phyloP scores from a whole-genome alignment of 2,113 vertebrate species.

The Meriones unguiculatus region DNA sequence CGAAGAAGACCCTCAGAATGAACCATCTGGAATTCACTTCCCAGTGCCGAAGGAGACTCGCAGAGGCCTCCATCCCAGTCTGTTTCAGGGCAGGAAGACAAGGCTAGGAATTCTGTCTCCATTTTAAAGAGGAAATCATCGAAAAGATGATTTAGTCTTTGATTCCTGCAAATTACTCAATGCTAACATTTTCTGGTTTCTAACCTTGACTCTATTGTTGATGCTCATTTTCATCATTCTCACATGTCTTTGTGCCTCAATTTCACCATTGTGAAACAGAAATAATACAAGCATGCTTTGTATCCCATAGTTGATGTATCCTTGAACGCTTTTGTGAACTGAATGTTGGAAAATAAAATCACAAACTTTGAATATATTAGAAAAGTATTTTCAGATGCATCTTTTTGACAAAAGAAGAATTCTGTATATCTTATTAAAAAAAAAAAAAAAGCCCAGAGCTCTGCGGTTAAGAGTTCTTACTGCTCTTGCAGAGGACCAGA shows the following conservation, averaged over 20 bases:
- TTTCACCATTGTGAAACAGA: background rate
- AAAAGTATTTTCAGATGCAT: conserved; percentile 61
- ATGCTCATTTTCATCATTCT: background rate
- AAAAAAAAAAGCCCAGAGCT: background rate
- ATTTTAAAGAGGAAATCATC: conserved; percentile 52
- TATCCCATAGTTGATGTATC: background rate
- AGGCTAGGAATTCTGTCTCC: background rate
- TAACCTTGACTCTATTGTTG: background rate
- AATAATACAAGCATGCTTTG: background rate
- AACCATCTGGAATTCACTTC: background rate
- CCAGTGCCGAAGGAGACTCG: background rate
- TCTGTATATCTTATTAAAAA: background rate
- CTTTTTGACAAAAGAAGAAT: conserved; percentile 53
- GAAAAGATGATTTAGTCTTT: conserved; percentile 17
- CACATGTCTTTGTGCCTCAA: background rate
- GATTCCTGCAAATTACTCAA: background rate
- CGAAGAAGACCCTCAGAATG: background rate
- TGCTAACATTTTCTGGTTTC: background rate
- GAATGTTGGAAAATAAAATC: conserved; percentile 52
- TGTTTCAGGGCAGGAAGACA: background rate
- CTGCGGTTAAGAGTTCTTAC: background rate
- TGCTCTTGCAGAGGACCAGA: background rate
- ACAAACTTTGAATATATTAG: conserved; percentile 24
- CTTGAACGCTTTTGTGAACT: conserved; percentile 1
- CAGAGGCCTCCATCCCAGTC: background rate